A percentile compares a stretch with the other conserved stretches of the same genome.
phyloP scores from a whole-genome alignment of 1,140 invertebrate genomes.

The Drosophila mauritiana region DNA sequence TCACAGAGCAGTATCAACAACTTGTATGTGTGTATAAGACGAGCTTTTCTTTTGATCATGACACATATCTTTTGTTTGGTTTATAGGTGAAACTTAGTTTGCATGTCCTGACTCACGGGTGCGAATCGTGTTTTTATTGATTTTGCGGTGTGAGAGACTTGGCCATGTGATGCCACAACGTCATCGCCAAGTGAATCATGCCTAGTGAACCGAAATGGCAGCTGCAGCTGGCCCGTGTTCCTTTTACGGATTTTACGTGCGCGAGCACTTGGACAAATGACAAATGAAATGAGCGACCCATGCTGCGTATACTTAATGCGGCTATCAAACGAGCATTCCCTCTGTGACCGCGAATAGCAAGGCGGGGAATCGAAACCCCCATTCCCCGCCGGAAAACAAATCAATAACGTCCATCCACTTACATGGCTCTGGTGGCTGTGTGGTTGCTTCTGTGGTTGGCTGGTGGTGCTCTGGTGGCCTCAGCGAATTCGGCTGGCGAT shows the following conservation, averaged over 20 bases:
- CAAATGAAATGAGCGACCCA: constrained; percentile 19
- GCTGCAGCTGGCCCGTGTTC: constrained; percentile 26
- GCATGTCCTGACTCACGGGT: constrained; percentile 54
- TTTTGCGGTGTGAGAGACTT: constrained; percentile 66
- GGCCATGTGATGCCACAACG: constrained; percentile 64
- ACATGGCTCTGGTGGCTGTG: constrained; percentile 58
- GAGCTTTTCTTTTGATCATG: background rate
- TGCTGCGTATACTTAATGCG: constrained; percentile 49
- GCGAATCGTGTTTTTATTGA: constrained; percentile 70
- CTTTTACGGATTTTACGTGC: constrained; percentile 7
- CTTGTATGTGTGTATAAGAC: background rate
- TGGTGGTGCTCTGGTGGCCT: constrained; percentile 36
- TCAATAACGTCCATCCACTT: constrained; percentile 72
- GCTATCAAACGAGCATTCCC: constrained; percentile 30
- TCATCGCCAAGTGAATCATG: constrained; percentile 45
- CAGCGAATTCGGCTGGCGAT: constrained; percentile 45
- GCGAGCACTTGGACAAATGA: constrained; percentile 21
- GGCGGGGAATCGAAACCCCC: background rate
- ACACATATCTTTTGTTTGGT: background rate
- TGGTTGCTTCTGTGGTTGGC: constrained; percentile 26
- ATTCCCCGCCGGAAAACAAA: constrained; percentile 49
- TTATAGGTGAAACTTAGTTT: constrained; percentile 19
- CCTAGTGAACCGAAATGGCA: constrained; percentile 12
- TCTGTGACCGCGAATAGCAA: constrained; percentile 24
- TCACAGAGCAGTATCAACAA: background rate